These are phyloP conservation scores for Crepidodera aurea DNA, from an alignment of 2,888 invertebrate species.

Conservation along the genomic window DNA sequence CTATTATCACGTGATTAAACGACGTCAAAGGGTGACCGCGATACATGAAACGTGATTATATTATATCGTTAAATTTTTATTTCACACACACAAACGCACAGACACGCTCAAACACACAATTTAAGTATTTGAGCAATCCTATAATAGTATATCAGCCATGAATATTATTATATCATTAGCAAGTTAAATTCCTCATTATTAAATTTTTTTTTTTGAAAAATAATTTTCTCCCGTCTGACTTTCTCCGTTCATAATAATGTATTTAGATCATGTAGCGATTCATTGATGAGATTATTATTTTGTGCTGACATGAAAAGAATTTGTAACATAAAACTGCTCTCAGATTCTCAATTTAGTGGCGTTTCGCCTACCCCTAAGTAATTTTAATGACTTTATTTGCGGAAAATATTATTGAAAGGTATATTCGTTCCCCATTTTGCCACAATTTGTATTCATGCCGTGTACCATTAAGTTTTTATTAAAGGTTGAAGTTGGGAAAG, in stretches of 20 bases:
- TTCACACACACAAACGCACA: no score
- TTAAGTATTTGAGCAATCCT: no score
- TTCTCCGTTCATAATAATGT: slow-evolving; percentile 16
- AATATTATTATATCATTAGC: no score
- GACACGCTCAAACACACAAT: no score
- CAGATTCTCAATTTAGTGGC: slow-evolving; percentile 30
- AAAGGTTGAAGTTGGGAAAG: slow-evolving; percentile 31
- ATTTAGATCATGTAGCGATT: slow-evolving; percentile 30
- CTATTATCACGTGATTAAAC: no score
- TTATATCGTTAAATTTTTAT: no score
- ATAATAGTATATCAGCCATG: no score
- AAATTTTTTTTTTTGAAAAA: no score
- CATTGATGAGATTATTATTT: slow-evolving; percentile 31
- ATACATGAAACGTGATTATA: no score
- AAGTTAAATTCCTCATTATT: no score
- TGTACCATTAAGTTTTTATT: slow-evolving; percentile 37
- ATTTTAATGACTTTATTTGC: slow-evolving; percentile 40
- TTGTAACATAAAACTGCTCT: slow-evolving; percentile 28
- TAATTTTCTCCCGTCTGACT: no score
- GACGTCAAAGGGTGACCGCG: no score
- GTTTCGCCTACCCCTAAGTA: slow-evolving; percentile 31
- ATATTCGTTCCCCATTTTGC: slow-evolving; percentile 28
- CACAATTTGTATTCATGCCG: slow-evolving; percentile 31
- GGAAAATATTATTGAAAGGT: slow-evolving; percentile 38
- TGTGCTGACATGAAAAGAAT: slow-evolving; percentile 29